These are phyloP conservation scores for Protaetia brevitarsis DNA, from an alignment of 1,140 invertebrate genomes.

Conservation along the genomic window DNA sequence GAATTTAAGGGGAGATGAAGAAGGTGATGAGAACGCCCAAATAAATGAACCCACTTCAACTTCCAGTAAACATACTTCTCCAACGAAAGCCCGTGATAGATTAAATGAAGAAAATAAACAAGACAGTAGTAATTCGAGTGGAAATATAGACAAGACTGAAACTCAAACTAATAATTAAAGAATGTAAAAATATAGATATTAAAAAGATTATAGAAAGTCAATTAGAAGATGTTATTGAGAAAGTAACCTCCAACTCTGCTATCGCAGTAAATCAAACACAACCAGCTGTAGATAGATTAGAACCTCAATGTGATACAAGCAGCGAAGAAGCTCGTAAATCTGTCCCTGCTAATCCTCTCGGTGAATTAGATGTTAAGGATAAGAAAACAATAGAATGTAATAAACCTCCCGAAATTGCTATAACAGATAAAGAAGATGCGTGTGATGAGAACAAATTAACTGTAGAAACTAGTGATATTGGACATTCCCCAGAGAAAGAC, in stretches of 20 bases:
- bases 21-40: too few relatives aligned
- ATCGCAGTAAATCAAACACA: neutral
- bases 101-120: neutral
- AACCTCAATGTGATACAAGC: neutral
- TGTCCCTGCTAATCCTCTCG: neutral
- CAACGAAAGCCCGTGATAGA: too few relatives aligned
- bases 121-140: neutral
- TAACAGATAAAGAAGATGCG: neutral
- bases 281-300: neutral
- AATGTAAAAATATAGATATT: neutral
- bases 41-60: too few relatives aligned
- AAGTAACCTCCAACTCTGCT: neutral
- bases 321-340: neutral
- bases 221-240: neutral
- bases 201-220: neutral
- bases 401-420: neutral
- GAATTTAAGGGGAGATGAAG: too few relatives aligned
- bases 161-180: neutral
- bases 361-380: neutral
- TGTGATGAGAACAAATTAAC: neutral
- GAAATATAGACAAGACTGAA: neutral
- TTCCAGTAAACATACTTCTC: too few relatives aligned
- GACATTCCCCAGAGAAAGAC: constrained; percentile 9
- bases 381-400: neutral
- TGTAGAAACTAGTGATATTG: neutral